Conservation (phyloP, 2,113 vertebrate species). For the Triplophysa rosa region DNA sequence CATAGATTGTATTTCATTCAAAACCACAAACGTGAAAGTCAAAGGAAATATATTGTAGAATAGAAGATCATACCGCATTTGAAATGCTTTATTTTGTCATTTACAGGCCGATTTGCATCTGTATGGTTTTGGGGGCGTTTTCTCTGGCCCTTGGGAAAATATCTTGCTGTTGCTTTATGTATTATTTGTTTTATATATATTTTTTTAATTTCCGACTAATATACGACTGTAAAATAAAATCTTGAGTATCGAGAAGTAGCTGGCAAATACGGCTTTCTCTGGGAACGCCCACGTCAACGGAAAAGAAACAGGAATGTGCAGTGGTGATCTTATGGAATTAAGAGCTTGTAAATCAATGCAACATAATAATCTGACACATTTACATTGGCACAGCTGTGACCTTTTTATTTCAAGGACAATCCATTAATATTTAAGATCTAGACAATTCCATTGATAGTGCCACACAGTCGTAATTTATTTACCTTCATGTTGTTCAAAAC, state of each 20-base stretch:
- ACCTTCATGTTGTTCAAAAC: too few relatives aligned
- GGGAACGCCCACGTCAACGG: constrained; percentile 32
- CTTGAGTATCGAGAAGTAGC: constrained; percentile 1
- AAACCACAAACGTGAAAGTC: neutral
- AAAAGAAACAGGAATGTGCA: constrained; percentile 31
- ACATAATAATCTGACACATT: neutral
- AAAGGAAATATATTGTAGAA: too few relatives aligned
- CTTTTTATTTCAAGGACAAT: neutral
- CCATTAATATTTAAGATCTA: neutral
- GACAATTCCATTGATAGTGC: too few relatives aligned
- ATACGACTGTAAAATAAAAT: neutral
- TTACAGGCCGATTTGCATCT: neutral
- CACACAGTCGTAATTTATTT: too few relatives aligned
- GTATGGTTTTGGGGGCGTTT: neutral
- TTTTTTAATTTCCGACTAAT: neutral
- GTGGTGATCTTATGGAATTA: constrained; percentile 11
- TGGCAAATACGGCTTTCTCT: constrained; percentile 19
- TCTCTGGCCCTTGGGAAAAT: neutral
- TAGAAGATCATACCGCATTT: neutral
- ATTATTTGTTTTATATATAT: neutral
- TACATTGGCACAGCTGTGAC: neutral
- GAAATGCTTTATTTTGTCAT: neutral
- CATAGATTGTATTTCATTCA: constrained; percentile 50
- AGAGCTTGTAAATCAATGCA: neutral
- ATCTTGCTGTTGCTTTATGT: neutral